A percentile compares a stretch with the other conserved stretches of the same genome.
phyloP scores from a whole-genome alignment of 2,888 invertebrate species.

The Eutolmus rufibarbis region DNA sequence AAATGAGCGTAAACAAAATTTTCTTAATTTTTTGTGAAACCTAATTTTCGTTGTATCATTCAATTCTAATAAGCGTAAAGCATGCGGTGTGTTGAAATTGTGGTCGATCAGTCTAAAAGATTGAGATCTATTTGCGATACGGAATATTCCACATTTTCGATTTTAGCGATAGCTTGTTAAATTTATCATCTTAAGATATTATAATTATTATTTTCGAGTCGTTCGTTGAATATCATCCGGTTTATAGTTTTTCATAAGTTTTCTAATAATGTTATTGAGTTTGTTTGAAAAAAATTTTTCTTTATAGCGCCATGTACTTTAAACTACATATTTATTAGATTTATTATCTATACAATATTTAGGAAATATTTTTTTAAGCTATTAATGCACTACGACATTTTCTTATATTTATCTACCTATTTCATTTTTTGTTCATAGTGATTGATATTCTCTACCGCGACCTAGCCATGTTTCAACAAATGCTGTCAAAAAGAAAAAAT shows the following conservation, averaged over 20 bases:
- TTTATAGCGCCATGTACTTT: too few relatives aligned
- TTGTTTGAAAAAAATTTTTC: too few relatives aligned
- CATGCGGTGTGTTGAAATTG: not conserved
- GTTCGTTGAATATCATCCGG: not conserved
- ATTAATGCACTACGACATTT: too few relatives aligned
- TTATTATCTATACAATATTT: too few relatives aligned
- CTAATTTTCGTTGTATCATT: constrained; percentile 3
- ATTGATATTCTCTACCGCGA: too few relatives aligned
- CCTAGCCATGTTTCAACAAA: too few relatives aligned
- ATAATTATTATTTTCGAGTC: not conserved
- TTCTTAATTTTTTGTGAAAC: not conserved
- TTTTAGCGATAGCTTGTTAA: not conserved
- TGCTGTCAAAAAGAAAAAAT: too few relatives aligned
- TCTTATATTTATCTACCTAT: too few relatives aligned
- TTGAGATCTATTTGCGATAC: not conserved
- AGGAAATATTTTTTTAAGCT: too few relatives aligned
- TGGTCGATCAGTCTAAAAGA: not conserved
- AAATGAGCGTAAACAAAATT: not conserved
- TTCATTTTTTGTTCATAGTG: too few relatives aligned
- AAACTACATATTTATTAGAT: too few relatives aligned
- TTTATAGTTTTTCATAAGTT: not conserved
- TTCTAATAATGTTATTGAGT: too few relatives aligned
- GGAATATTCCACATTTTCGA: not conserved
- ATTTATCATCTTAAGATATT: not conserved
- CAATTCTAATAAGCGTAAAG: not conserved